Conservation (phyloP, 2,797 vertebrate species). For the Acropternis orthonyx region DNA sequence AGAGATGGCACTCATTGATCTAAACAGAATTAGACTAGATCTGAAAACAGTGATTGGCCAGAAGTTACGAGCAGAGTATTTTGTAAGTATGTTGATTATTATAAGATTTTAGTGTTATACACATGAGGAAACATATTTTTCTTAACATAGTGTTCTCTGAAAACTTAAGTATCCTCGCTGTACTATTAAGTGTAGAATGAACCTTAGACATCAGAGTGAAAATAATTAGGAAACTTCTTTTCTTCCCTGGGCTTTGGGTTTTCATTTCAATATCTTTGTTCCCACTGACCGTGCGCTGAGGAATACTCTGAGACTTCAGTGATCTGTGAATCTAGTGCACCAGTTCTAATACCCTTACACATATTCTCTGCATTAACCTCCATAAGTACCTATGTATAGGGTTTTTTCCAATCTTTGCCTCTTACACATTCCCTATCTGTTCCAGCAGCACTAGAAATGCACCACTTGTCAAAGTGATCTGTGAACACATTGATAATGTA, state of each 20-base stretch:
- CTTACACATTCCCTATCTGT: neutral
- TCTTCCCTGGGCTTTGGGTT: neutral
- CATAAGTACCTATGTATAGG: neutral
- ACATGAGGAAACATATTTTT: neutral
- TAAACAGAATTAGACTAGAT: neutral
- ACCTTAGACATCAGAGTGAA: neutral
- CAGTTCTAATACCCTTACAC: neutral
- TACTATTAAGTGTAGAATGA: neutral
- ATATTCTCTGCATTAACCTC: constrained; percentile 1
- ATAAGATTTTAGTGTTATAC: neutral
- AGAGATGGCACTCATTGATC: neutral
- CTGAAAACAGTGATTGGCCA: neutral
- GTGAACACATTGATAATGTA: neutral
- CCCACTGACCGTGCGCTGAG: neutral
- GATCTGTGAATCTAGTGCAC: neutral
- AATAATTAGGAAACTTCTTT: neutral
- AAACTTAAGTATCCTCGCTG: neutral
- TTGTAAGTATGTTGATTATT: neutral
- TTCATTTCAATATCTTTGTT: neutral
- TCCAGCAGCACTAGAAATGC: neutral
- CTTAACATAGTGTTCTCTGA: neutral
- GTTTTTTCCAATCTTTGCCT: neutral
- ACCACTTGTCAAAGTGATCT: neutral
- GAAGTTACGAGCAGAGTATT: neutral
- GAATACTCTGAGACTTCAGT: neutral